Conservation (phyloP, 2,888 invertebrate species). For the Cantharis rustica region DNA sequence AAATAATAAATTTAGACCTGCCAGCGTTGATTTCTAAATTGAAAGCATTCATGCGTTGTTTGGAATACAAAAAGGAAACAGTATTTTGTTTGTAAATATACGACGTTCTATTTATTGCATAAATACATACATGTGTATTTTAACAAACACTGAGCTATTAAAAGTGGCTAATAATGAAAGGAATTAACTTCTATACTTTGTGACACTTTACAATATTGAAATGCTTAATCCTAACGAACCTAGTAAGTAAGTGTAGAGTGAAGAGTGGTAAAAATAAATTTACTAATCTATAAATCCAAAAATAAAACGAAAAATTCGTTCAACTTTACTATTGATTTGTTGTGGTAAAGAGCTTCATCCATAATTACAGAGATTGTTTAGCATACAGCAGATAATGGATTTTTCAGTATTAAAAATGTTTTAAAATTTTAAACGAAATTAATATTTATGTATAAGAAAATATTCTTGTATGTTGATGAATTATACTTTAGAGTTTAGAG, state of each 20-base stretch:
- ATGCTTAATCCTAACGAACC: background rate
- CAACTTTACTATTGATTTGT: slow-evolving; percentile 18
- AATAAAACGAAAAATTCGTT: slow-evolving; percentile 5
- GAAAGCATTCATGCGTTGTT: slow-evolving; percentile 35
- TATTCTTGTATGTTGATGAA: background rate
- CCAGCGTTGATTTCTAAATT: slow-evolving; percentile 36
- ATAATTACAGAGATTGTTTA: slow-evolving; percentile 28
- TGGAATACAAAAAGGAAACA: slow-evolving; percentile 35
- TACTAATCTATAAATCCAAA: background rate
- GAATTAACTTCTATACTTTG: background rate
- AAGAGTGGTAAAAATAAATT: background rate
- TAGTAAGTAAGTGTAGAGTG: background rate
- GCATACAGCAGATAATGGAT: slow-evolving; percentile 28
- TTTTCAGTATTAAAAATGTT: slow-evolving; percentile 26
- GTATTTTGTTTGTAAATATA: slow-evolving; percentile 39
- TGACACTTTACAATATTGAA: background rate
- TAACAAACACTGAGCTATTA: background rate
- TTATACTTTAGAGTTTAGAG: background rate
- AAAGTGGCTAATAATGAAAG: background rate
- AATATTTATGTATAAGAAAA: background rate
- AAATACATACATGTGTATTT: slow-evolving; percentile 23
- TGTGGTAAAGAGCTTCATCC: slow-evolving; percentile 18
- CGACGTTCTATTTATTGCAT: slow-evolving; percentile 19
- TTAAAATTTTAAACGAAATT: background rate
- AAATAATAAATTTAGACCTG: slow-evolving; percentile 35